Base-by-base conservation (phyloP, 2,797 vertebrate species). In the Oceanodroma leucorhoa region DNA sequence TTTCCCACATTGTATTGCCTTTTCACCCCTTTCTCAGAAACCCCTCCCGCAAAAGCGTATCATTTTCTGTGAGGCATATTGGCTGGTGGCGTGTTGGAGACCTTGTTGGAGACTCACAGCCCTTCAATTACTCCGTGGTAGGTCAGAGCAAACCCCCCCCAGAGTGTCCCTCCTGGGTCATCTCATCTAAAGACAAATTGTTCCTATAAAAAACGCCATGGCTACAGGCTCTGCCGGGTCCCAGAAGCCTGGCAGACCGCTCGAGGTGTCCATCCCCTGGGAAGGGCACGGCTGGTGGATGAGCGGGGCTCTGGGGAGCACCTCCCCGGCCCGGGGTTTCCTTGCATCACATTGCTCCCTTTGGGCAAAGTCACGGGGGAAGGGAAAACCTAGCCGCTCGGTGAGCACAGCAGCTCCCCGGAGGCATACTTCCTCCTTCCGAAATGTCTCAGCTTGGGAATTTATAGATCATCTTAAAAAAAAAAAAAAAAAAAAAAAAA, bases 401-500 rank as follows among this genome's bases (percentile, higher is more conserved):
- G 26, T 34, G 48, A 62, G 57, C 65, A 3, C 72, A 40, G 53
- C 81, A 43, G 45, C 71, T 86, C 88, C 67, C 81, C 2, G 1
- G 64, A 70, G 93, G 43, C 83, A 57, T 5, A 9, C 51, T 91
- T 87, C 87, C 84, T 87, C 84, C 73, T 93, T 79, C 79, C 10
- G 8, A 79, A 84, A 70, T 87, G 84, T 73, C 86, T 92, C 83
- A 40, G 14, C 36, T 90, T 62, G 46, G 51, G 83, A 89, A 96
- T 94, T 92, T 96, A 87, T 95, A 94, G 91, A 89, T 65, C 27
- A 14, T 43, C 64, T 55, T 4, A 93, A 89, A 89, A 83, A 53
- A 72, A 62, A 45, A 20, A n/a, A 32, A 60, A 58, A 34, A 48
- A 38, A 23, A 23, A 29, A 60, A 41, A 41, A 29, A 29, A 30